Conservation (phyloP, 2,113 vertebrate species). For the Hippoglossus stenolepis region DNA sequence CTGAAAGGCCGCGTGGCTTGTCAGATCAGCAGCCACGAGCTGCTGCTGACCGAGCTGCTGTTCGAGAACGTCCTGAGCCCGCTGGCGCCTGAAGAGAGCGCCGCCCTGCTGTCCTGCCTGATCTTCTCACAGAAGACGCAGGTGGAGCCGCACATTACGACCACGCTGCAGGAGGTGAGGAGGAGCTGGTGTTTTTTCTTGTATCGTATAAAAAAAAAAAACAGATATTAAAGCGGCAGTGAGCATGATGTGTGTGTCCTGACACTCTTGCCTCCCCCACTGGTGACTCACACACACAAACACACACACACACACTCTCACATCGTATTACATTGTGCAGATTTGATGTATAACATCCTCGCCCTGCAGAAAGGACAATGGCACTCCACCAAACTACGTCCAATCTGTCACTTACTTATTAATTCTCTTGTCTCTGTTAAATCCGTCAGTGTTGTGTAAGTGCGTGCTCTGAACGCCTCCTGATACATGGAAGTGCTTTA, state of each 20-base stretch:
- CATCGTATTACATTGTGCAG: constrained; percentile 5
- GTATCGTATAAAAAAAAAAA: neutral
- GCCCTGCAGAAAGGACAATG: constrained; percentile 37
- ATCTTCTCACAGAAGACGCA: constrained; percentile 90
- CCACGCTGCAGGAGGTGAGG: constrained; percentile 87
- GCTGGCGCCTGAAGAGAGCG: constrained; percentile 90
- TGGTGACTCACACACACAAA: constrained; percentile 29
- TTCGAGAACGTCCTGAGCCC: constrained; percentile 90
- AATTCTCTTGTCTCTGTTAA: constrained; percentile 21
- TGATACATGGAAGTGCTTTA: constrained; percentile 76
- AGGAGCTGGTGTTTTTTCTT: neutral
- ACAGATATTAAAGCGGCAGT: neutral
- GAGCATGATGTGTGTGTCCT: constrained; percentile 1
- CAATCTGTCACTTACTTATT: constrained; percentile 29
- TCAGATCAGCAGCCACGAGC: constrained; percentile 92
- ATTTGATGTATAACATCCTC: constrained; percentile 27
- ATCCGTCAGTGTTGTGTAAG: constrained; percentile 2
- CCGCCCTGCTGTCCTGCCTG: constrained; percentile 90
- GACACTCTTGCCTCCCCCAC: neutral
- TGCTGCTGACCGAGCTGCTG: constrained; percentile 92
- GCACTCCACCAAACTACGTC: constrained; percentile 33
- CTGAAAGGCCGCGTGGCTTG: constrained; percentile 92
- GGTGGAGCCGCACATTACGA: constrained; percentile 86
- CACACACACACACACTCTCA: constrained; percentile 10
- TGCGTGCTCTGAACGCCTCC: constrained; percentile 12